Base-by-base conservation (phyloP, 1,140 invertebrate species). In the Eumeta japonica region DNA sequence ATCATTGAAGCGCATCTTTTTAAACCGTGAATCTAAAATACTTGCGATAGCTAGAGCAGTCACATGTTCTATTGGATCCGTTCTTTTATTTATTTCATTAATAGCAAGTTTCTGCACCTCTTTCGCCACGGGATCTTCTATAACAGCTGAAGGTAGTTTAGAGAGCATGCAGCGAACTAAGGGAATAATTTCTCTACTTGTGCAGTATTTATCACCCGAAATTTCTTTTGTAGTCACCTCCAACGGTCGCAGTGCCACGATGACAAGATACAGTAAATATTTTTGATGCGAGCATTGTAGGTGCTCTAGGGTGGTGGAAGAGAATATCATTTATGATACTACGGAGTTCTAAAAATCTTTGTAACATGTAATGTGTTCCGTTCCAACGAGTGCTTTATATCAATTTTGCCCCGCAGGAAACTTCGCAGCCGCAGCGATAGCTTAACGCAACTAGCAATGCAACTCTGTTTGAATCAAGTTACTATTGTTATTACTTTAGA, bases 201-300 rank as follows among this genome's bases (percentile, higher is more conserved):
- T 58, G 20, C 52, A 58, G 43, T 75, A 75, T 38, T 60, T 56
- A 48, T 71, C 60, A 1, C 58, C 62, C 16, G 62, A 71, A 1
- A 75, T 44, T 55, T 70, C 64, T 27, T 50, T 66, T 1, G 62
- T 76, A 2, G 58, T 62, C 35, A 50, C 52, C 50, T 67, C 59
- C 3, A 71, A 13, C 1, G 59, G 60, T 35, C 54, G 34, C 28
- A 75, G 37, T 10, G 73, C 13, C 7, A 32, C 12, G 20, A 62
- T 27, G 20, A 70, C 18, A 55, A 39, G 50, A 45, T 7, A 63
- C 4, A 34, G 55, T 46, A 7, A 41, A 37, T 27, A 68, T 20
- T 53, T 73, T 61, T 18, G 40, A 35, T 3, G 31, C 54, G 4
- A 71, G 35, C 55, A 74, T 61, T 9, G 52, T 24, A 10, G 65